Evolutionary conservation across 2,113 vertebrate species (phyloP).

Genomic region (Oophaga pumilio): DNA sequence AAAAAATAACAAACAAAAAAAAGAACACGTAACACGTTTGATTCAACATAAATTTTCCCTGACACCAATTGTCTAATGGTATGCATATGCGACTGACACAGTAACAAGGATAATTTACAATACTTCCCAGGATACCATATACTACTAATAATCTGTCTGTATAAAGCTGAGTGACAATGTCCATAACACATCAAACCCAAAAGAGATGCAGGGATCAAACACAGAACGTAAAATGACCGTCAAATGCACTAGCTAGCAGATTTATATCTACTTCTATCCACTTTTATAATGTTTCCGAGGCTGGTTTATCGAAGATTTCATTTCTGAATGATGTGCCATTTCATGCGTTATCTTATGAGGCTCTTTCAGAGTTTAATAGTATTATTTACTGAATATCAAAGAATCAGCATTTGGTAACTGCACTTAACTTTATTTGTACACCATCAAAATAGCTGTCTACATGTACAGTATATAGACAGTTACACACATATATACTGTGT

Average conservation of each 20-base stretch:
- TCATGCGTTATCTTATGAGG: constrained; percentile 40
- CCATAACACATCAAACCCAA: background rate
- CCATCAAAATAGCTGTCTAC: constrained; percentile 11
- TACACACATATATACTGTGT: no score
- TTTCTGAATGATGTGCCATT: constrained; percentile 50
- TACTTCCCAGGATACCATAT: background rate
- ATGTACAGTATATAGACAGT: background rate
- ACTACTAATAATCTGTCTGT: background rate
- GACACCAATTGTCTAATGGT: background rate
- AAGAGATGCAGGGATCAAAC: constrained; percentile 13
- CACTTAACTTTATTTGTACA: constrained; percentile 9
- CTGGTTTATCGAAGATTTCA: constrained; percentile 27
- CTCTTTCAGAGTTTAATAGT: constrained; percentile 42
- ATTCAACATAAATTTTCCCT: background rate
- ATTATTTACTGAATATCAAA: constrained; percentile 53
- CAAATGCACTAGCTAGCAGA: constrained; percentile 18
- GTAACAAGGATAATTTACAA: background rate
- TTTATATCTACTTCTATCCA: constrained; percentile 37
- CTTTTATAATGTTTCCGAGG: constrained; percentile 45
- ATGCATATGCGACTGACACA: background rate
- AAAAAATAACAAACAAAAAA: background rate
- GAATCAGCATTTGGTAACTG: constrained; percentile 27
- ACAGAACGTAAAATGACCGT: background rate
- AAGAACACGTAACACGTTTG: background rate
- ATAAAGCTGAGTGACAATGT: constrained; percentile 13